A percentile compares a stretch with the other conserved stretches of the same genome.
Evolutionary conservation across 2,113 vertebrate species (phyloP).

Genomic region (Ceyx cyanopectus): DNA sequence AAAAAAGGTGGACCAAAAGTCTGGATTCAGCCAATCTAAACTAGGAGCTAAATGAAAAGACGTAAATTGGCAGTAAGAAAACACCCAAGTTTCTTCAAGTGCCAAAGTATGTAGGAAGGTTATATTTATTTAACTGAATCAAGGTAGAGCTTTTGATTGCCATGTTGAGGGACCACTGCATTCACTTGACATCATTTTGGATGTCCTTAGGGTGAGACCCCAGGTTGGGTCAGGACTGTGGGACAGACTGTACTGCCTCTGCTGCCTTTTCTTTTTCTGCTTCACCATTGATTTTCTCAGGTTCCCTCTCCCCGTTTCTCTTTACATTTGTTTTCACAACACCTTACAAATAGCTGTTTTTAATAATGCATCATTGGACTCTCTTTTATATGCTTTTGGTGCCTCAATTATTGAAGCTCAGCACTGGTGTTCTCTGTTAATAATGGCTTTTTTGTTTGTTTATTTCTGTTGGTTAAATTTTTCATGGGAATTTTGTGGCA

Average conservation of each 20-base stretch:
- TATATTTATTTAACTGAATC: neutral
- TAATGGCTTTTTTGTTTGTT: slow-evolving; percentile 6
- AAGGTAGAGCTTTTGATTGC: neutral
- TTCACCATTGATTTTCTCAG: neutral
- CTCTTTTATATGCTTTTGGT: slow-evolving; percentile 24
- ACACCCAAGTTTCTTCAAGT: neutral
- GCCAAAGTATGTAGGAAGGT: neutral
- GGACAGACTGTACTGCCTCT: neutral
- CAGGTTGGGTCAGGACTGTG: neutral
- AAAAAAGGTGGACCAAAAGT: neutral
- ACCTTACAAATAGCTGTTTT: slow-evolving; percentile 60
- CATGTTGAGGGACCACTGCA: rapidly evolving
- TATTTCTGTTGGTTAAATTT: neutral
- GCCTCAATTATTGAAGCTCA: slow-evolving; percentile 67
- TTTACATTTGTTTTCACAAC: slow-evolving; percentile 51
- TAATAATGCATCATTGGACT: slow-evolving; percentile 61
- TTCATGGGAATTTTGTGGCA: neutral
- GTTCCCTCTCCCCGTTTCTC: neutral
- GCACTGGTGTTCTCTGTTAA: slow-evolving; percentile 19
- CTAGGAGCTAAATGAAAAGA: neutral
- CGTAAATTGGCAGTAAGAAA: neutral
- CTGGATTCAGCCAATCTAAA: neutral
- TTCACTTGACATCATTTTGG: neutral
- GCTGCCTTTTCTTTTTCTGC: neutral
- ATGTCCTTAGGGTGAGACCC: neutral